A percentile compares a stretch with the other conserved stretches of the same genome.
Conservation (phyloP, 2,888 invertebrate species). For the Cryptocheilus praepositus region DNA sequence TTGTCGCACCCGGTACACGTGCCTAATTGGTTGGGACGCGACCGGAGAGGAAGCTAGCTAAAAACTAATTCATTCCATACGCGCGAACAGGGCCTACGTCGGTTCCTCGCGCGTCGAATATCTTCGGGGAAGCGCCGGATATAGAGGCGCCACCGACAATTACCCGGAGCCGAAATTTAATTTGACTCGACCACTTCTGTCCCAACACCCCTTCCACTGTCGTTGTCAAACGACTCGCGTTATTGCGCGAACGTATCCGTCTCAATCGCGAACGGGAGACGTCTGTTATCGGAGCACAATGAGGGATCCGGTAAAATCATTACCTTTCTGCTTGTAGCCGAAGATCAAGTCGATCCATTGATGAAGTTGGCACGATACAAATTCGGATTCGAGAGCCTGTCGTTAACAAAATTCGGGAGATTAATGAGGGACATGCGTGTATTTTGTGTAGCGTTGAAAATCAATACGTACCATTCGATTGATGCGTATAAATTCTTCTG, state of each 20-base stretch:
- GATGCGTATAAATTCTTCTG: conserved; percentile 98
- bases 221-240: conserved; percentile 21
- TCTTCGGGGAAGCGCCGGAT: conserved; percentile 74
- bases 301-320: conserved; percentile 18
- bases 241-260: conserved; percentile 31
- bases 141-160: conserved; percentile 74
- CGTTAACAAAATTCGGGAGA: conserved; percentile 34
- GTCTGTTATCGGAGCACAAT: not conserved
- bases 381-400: conserved; percentile 97
- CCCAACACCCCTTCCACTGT: conserved; percentile 42
- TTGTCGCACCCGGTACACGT: conserved; percentile 68
- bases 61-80: conserved; percentile 75
- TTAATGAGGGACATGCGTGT: no score
- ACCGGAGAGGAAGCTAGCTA: conserved; percentile 61
- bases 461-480: conserved; percentile 87
- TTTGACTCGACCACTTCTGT: conserved; percentile 63
- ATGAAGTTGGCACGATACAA: conserved; percentile 99
- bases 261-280: conserved; percentile 16
- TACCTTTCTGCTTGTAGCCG: conserved; percentile 98
- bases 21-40: conserved; percentile 71
- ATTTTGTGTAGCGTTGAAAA: not conserved
- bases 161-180: conserved; percentile 68
- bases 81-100: conserved; percentile 34
- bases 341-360: conserved; percentile 99
- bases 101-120: conserved; percentile 28